Evolutionary conservation across 2,113 vertebrate species (phyloP).

Genomic region (Oncorhynchus keta): DNA sequence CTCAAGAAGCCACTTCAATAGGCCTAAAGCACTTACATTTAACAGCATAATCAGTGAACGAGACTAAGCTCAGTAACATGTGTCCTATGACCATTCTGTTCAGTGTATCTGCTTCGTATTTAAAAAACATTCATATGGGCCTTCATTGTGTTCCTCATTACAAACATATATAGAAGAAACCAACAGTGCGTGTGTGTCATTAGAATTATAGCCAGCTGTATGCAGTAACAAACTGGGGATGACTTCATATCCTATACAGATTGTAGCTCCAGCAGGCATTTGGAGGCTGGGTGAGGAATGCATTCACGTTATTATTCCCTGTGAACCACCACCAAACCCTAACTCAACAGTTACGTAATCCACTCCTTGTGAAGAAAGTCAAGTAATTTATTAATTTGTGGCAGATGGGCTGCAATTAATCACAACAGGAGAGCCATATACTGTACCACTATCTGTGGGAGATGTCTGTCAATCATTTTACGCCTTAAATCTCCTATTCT

Average conservation of each 20-base stretch:
- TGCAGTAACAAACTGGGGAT: slow-evolving; percentile 54
- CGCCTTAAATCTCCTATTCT: neutral
- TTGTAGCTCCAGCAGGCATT: slow-evolving; percentile 36
- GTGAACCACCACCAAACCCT: slow-evolving; percentile 36
- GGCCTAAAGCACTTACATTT: neutral
- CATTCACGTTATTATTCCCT: slow-evolving; percentile 49
- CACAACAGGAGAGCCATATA: neutral
- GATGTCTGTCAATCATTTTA: neutral
- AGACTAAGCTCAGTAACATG: neutral
- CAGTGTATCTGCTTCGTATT: neutral
- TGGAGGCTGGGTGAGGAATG: slow-evolving; percentile 42
- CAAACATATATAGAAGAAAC: slow-evolving; percentile 26
- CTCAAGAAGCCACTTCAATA: neutral
- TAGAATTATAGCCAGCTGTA: slow-evolving; percentile 38
- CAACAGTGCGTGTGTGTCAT: slow-evolving; percentile 11
- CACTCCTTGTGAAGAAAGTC: slow-evolving; percentile 2
- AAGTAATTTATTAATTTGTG: slow-evolving; percentile 4
- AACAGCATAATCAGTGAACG: neutral
- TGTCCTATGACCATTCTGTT: neutral
- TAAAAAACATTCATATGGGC: neutral
- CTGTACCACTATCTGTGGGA: neutral
- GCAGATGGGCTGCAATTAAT: neutral
- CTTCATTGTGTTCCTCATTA: slow-evolving; percentile 3
- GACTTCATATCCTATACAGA: slow-evolving; percentile 62
- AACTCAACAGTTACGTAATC: slow-evolving; percentile 27